Evolutionary conservation across 2,797 vertebrate species (phyloP), one percentile per base, ranked within the genome.

Genomic region (Pseudomugil tenellus): DNA sequence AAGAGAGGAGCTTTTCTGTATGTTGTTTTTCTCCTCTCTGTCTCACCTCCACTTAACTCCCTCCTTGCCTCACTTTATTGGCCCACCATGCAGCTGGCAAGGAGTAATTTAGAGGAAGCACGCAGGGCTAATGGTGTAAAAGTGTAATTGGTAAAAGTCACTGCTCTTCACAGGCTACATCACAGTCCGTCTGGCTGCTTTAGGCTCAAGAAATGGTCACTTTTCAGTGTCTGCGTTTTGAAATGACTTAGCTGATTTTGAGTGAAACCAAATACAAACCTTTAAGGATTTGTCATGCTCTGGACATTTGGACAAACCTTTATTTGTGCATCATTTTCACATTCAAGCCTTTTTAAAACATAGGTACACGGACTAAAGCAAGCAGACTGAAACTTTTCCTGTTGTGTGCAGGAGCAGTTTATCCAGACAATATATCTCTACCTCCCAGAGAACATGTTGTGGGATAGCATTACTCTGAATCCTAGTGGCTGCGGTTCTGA

Each of bases 111-210:
- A 67, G 58, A 28, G 48, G 31, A 72, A 51, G 48, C 74, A 7
- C 58, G 85, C 52, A 8, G 67, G 74, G 64, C 83, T 84, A 87
- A 88, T 86, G 82, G 78, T 72, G 79, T 86, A 84, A 87, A 68
- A 77, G 70, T 53, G 67, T 58, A 64, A 72, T 39, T 72, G 29
- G 73, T 65, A 72, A 90, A 86, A 86, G 87, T 85, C 82, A 83
- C n/a, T 4, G 58, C 74, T 79, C 64, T 41, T 69, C 29, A 67
- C 46, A n/a, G 35, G 68, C 71, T 61, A 31, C 68, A 57, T 71
- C 51, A 0, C 79, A 57, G 62, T n/a, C 16, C 2, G 5, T 54
- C 54, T 70, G 66, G 19, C 58, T 39, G 34, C 66, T 60, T 26
- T 31, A 28, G 58, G 11, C 41, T 1, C 1, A 14, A 3, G 58